A percentile compares a stretch with the other conserved stretches of the same genome.
phyloP scores from a whole-genome alignment of 2,797 vertebrate species.

The Myripristis jacobus region DNA sequence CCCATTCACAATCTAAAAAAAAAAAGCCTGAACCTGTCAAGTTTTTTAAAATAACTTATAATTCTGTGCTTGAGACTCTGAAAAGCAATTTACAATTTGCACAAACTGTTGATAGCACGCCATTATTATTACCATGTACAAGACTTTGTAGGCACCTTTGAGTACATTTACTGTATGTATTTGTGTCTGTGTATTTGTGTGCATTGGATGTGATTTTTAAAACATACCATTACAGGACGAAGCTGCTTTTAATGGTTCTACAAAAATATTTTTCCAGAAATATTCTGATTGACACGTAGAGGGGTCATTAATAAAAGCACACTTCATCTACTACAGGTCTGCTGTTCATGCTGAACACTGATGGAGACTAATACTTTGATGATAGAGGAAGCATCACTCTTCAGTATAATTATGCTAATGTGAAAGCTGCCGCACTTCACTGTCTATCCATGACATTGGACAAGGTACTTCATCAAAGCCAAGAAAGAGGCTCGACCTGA shows the following conservation, averaged over 20 bases:
- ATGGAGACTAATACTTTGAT: conserved; percentile 80
- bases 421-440: conserved; percentile 76
- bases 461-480: conserved; percentile 77
- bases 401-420: conserved; percentile 81
- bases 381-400: conserved; percentile 77
- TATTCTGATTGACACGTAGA: conserved; percentile 67
- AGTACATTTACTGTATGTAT: conserved; percentile 19
- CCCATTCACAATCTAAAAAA: neutral
- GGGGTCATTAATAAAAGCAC: conserved; percentile 75
- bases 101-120: conserved; percentile 45
- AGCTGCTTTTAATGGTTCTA: conserved; percentile 45
- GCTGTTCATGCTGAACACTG: conserved; percentile 71
- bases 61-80: conserved; percentile 53
- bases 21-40: conserved; percentile 27
- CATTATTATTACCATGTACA: conserved; percentile 13
- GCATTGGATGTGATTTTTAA: conserved; percentile 22
- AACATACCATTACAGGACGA: conserved; percentile 33
- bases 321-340: conserved; percentile 69
- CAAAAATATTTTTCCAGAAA: conserved; percentile 45
- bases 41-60: conserved; percentile 43
- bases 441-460: conserved; percentile 73
- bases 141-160: no score
- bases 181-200: conserved; percentile 18
- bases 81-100: conserved; percentile 46
- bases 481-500: conserved; percentile 72